These are phyloP conservation scores for Anthonomus grandis DNA, from an alignment of 1,140 invertebrate species.

Conservation along the genomic window DNA sequence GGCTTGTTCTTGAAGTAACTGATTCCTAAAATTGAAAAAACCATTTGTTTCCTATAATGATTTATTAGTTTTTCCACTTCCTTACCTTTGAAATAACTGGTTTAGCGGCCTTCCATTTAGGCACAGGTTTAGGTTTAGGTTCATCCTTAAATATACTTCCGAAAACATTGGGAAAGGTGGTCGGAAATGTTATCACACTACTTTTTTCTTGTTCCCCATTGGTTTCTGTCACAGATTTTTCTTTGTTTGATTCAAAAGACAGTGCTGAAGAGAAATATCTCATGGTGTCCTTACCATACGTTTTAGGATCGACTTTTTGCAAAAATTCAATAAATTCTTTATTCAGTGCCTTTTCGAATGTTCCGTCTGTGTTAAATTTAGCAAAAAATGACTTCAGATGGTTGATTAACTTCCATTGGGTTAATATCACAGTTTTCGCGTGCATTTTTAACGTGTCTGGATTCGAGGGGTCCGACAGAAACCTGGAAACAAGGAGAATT, in stretches of 20 bases:
- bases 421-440: constrained; percentile 50
- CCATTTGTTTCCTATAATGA: not conserved
- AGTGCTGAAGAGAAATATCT: constrained; percentile 29
- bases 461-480: constrained; percentile 6
- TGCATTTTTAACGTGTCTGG: constrained; percentile 15
- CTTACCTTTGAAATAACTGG: constrained; percentile 31
- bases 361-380: constrained; percentile 52
- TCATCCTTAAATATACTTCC: constrained; percentile 19
- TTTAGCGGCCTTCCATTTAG: constrained; percentile 41
- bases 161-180: constrained; percentile 29
- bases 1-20: constrained; percentile 62
- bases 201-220: constrained; percentile 3
- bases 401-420: constrained; percentile 53
- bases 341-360: constrained; percentile 50
- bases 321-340: constrained; percentile 55
- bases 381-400: constrained; percentile 52
- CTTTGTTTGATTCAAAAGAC: not conserved
- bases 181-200: not conserved
- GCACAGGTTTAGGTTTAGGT: constrained; percentile 23
- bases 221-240: constrained; percentile 8
- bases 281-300: constrained; percentile 41
- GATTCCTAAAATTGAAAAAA: constrained; percentile 48
- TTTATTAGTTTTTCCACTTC: too few relatives aligned
- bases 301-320: constrained; percentile 50
- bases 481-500: constrained; percentile 7